Base-by-base conservation (phyloP, 2,888 invertebrate genomes). In the Lithophane semibrunnea region DNA sequence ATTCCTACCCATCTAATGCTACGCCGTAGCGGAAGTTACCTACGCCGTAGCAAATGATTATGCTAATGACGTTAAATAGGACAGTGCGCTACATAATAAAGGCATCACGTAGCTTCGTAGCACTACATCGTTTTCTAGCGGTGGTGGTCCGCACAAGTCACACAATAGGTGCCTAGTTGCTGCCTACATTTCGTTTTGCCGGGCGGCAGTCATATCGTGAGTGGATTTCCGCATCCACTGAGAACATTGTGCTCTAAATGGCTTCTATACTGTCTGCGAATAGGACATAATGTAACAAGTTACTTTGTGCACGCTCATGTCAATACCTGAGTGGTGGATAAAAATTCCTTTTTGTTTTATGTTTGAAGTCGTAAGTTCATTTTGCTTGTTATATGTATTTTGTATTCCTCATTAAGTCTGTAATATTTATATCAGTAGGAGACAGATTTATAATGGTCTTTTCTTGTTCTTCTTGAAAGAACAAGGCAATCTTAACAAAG, bases 161-260 rank as follows among this genome's bases (percentile, higher is more conserved):
- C 79, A 83, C 88, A 86, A 86, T 88, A 79, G 78, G n/a, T 70
- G 64, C 74, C 68, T 83, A 82, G 74, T 71, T 81, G 75, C 60
- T 80, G 76, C 84, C 80, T 90, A 90, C 91, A 90, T 92, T 92
- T 92, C 89, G 89, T 91, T 92, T 90, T 86, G 84, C 90, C 89
- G 37, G 60, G 68, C 60, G 85, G 82, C 88, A 91, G 90, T 93
- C 92, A 94, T 94, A 94, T 91, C 91, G 93, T 92, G 93, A 94
- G 94, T 94, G 94, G 91, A 94, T 94, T 93, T 93, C 93, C 93
- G 92, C 91, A 92, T 92, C 90, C 90, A 90, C 88, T 82, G 91
- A 90, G 90, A 91, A 92, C 91, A 92, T 92, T 92, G 92, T 91
- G 84, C 89, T 91, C 88, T 86, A 90, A 92, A 92, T 92, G 89